Evolutionary conservation across 2,888 invertebrate species (phyloP), one percentile per base, ranked within the genome.

Genomic region (Drosophila pseudotakahashii): DNA sequence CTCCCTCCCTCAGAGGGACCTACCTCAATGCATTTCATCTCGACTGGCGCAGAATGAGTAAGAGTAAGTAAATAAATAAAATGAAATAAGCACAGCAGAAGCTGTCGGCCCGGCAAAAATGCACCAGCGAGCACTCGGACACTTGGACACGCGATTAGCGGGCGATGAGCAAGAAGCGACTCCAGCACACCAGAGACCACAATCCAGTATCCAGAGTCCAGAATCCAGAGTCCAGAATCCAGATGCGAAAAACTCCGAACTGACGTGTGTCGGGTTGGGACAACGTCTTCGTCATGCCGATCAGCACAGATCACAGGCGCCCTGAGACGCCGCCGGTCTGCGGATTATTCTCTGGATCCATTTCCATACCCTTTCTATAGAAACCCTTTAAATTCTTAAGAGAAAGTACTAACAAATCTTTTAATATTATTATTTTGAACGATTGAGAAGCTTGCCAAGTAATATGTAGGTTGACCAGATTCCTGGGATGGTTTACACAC

Each of bases 281-380:
- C 75, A 71, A 76, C 61, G 60, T 54, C 66, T 59, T 67, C 70
- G 63, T 74, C 72, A 70, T 77, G 59, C 58, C 68, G 77, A 73
- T 81, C 76, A 80, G 62, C 76, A 60, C 70, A 78, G 81, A 78
- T 79, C 75, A 62, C 23, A 62, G 78, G 79, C 75, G 79, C 81
- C 81, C 68, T 69, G 61, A 81, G 81, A 71, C 81, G 78, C 74
- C 79, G 68, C 45, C 47, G 14, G 42, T 37, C 23, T 59, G 32
- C 2, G 14, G 59, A 13, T 36, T 13, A 10, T 11, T 44, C 57
- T 32, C 23, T 26, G n/a, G 23, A 14, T 6, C 1, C 23, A 39
- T 14, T 11, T 32, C 10, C 14, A 58, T 30, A 23, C 53, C 32
- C 34, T 26, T 41, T 41, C 7, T 6, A 3, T 9, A 0, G 7